phyloP scores from a whole-genome alignment of 2,113 vertebrate species.

The Eublepharis macularius region DNA sequence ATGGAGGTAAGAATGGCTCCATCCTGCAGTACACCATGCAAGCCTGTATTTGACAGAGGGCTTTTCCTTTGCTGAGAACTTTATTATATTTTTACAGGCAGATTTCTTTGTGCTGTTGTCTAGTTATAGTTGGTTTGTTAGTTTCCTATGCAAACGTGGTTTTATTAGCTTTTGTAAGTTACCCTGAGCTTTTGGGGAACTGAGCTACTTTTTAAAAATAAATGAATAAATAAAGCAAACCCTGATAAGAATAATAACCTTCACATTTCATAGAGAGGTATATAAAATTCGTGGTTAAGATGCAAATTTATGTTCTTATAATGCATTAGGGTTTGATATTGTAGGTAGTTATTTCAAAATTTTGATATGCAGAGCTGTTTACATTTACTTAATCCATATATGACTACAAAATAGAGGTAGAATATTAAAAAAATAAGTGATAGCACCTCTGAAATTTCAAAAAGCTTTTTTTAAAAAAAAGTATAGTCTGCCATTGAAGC shows the following conservation, averaged over 20 bases:
- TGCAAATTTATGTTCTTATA: background rate
- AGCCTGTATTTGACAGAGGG: too few relatives aligned
- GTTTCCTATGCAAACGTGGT: too few relatives aligned
- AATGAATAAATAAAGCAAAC: background rate
- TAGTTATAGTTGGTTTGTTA: too few relatives aligned
- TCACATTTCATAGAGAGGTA: background rate
- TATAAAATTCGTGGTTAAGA: background rate
- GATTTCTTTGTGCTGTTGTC: too few relatives aligned
- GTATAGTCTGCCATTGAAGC: too few relatives aligned
- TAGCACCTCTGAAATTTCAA: background rate
- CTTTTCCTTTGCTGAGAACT: too few relatives aligned
- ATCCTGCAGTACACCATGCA: too few relatives aligned
- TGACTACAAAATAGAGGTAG: background rate
- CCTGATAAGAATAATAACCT: background rate
- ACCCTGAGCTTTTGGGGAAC: too few relatives aligned
- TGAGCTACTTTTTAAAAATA: too few relatives aligned
- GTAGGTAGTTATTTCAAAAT: background rate
- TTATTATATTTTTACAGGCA: too few relatives aligned
- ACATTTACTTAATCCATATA: background rate
- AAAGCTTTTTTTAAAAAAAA: background rate
- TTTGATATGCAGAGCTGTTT: too few relatives aligned
- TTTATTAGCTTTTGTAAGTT: too few relatives aligned
- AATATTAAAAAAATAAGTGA: background rate
- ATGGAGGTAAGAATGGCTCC: background rate
- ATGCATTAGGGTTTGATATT: background rate